These are phyloP conservation scores for Knipowitschia caucasica DNA, from an alignment of 2,797 vertebrate genomes.

Conservation along the genomic window DNA sequence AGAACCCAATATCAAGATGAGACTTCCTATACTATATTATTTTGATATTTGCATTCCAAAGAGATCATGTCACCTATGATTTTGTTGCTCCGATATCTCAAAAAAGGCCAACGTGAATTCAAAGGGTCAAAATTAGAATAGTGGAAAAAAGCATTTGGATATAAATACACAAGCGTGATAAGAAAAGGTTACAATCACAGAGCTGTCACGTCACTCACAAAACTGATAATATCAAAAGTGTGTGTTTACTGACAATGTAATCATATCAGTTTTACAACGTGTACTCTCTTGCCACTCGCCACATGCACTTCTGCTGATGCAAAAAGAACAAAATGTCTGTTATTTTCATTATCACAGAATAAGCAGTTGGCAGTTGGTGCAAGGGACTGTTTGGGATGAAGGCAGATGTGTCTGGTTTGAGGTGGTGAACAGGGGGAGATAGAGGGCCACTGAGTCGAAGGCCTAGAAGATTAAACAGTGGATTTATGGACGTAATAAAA, in stretches of 20 bases:
- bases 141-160: constrained; percentile 23
- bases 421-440: not conserved
- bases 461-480: not conserved
- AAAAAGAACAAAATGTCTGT: constrained; percentile 1
- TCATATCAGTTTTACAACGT: constrained; percentile 4
- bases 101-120: too few relatives aligned
- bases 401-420: not conserved
- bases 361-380: not conserved
- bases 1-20: too few relatives aligned
- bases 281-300: not conserved
- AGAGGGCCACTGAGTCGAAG: not conserved
- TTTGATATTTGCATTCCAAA: too few relatives aligned
- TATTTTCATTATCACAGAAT: not conserved
- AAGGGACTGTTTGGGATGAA: not conserved
- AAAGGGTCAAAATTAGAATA: constrained; percentile 21
- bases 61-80: too few relatives aligned
- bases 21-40: too few relatives aligned
- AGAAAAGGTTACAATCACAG: constrained; percentile 54
- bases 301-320: not conserved
- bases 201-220: constrained; percentile 36
- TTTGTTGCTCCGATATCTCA: too few relatives aligned
- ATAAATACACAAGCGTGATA: constrained; percentile 32
- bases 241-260: not conserved
- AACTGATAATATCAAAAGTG: constrained; percentile 18
- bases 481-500: not conserved